These are phyloP conservation scores for Rhynchomys soricoides DNA, from an alignment of 2,113 vertebrate species.

Conservation along the genomic window DNA sequence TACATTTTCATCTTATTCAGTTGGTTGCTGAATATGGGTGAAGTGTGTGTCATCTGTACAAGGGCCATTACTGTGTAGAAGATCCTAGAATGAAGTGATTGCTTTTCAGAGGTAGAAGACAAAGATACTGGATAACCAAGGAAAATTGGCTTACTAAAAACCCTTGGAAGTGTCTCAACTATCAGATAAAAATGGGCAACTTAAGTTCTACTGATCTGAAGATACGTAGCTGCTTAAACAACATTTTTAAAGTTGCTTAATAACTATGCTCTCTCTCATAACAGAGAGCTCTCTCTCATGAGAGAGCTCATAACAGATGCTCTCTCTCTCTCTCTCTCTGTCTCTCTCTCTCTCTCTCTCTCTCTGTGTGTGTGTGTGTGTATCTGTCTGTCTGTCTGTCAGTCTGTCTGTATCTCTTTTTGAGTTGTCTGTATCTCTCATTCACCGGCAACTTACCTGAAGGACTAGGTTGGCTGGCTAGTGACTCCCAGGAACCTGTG, in stretches of 20 bases:
- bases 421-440: neutral
- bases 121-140: constrained; percentile 4
- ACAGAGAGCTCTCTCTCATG: neutral
- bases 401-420: neutral
- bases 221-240: constrained; percentile 51
- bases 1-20: neutral
- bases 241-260: constrained; percentile 23
- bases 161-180: neutral
- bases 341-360: neutral
- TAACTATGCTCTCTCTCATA: too few species aligned
- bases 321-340: neutral
- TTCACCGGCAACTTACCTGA: too few species aligned
- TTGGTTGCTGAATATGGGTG: constrained; percentile 6
- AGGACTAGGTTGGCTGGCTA: too few species aligned
- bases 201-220: constrained; percentile 43
- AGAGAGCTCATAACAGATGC: neutral
- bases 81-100: neutral
- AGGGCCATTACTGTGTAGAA: neutral
- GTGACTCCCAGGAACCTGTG: neutral
- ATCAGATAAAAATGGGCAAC: neutral
- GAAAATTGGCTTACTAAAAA: constrained; percentile 9
- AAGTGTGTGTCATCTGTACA: neutral
- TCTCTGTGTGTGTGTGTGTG: too few species aligned
- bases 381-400: too few species aligned
- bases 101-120: constrained; percentile 54